Evolutionary conservation across 2,888 invertebrate genomes (phyloP).

Genomic region (Mythimna ferrago): DNA sequence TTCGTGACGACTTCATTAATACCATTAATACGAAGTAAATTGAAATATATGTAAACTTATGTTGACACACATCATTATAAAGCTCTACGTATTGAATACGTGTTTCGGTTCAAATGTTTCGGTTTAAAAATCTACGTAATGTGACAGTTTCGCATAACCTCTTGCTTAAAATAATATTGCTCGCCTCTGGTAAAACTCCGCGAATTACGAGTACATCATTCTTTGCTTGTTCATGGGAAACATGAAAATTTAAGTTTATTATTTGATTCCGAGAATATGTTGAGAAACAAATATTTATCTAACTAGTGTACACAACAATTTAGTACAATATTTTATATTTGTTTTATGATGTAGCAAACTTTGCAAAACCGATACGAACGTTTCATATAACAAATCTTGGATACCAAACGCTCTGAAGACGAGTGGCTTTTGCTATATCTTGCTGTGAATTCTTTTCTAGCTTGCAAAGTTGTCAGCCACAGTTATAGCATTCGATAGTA

Average conservation of each 20-base stretch:
- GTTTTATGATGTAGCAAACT: neutral
- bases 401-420: slow-evolving; percentile 87
- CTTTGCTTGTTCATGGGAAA: slow-evolving; percentile 49
- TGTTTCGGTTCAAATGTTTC: neutral
- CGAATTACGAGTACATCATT: slow-evolving; percentile 85
- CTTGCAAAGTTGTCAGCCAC: slow-evolving; percentile 82
- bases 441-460: slow-evolving; percentile 69
- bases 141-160: slow-evolving; percentile 2
- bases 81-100: neutral
- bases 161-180: slow-evolving; percentile 51
- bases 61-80: neutral
- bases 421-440: slow-evolving; percentile 83
- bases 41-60: neutral
- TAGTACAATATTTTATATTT: neutral
- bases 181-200: slow-evolving; percentile 85
- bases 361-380: slow-evolving; percentile 79
- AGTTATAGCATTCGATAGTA: slow-evolving; percentile 78
- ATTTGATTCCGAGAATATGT: neutral
- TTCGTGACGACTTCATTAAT: slow-evolving; percentile 21
- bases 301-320: neutral
- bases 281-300: neutral
- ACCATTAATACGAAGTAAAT: slow-evolving; percentile 31
- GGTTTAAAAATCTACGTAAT: neutral
- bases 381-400: slow-evolving; percentile 84
- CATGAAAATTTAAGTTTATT: slow-evolving; percentile 15